phyloP scores from a whole-genome alignment of 2,113 vertebrate species.

The Pica pica region DNA sequence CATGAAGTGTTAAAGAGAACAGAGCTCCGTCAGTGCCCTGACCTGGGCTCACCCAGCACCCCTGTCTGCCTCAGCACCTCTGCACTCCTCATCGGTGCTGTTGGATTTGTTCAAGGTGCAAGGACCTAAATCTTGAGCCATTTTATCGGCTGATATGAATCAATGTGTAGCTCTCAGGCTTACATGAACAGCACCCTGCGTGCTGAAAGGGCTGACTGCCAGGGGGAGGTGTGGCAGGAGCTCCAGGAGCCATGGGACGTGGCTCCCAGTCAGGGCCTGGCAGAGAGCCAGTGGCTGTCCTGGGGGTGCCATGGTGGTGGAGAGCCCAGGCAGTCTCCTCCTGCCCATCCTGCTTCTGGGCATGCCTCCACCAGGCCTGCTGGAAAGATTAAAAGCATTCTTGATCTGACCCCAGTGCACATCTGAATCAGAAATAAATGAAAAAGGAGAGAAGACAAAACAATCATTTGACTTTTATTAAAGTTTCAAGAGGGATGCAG shows the following conservation, averaged over 20 bases:
- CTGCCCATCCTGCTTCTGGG: background rate
- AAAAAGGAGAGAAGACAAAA: background rate
- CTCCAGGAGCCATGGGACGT: background rate
- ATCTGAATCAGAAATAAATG: background rate
- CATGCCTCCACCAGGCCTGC: background rate
- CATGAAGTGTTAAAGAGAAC: fast-evolving
- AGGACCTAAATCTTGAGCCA: fast-evolving
- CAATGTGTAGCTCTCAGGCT: fast-evolving
- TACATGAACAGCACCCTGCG: fast-evolving
- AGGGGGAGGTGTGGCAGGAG: background rate
- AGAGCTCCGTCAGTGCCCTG: background rate
- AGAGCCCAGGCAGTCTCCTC: background rate
- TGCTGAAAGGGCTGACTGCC: background rate
- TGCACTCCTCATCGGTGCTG: fast-evolving
- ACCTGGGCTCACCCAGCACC: background rate
- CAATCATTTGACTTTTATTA: background rate
- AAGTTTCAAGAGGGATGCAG: background rate
- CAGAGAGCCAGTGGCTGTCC: background rate
- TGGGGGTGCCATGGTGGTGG: fast-evolving
- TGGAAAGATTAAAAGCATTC: background rate
- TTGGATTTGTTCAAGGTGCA: background rate
- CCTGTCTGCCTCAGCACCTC: fast-evolving
- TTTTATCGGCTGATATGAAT: fast-evolving
- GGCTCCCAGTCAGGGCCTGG: background rate
- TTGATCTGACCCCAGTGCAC: background rate